Evolutionary conservation across 2,113 vertebrate species (phyloP).

Genomic region (Rallus limicola): DNA sequence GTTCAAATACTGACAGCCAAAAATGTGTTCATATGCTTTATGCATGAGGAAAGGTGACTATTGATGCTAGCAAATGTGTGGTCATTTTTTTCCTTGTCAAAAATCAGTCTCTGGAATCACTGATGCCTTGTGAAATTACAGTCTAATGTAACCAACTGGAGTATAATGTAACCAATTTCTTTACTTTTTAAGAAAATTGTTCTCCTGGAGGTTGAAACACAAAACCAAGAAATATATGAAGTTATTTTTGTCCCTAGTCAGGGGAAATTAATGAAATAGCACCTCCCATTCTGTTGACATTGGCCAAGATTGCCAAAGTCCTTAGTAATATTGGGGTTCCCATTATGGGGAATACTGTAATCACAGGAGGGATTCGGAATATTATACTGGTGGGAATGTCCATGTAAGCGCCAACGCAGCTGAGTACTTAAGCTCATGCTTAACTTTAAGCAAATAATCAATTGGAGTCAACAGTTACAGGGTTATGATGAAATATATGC

Average conservation of each 20-base stretch:
- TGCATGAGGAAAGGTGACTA: slow-evolving; percentile 32
- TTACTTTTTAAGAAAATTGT: slow-evolving; percentile 54
- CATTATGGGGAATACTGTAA: slow-evolving; percentile 17
- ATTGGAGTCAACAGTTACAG: background rate
- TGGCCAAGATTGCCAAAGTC: background rate
- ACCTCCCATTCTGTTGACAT: slow-evolving; percentile 58
- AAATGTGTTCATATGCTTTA: slow-evolving; percentile 9
- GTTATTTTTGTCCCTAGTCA: slow-evolving; percentile 57
- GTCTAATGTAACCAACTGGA: slow-evolving; percentile 25
- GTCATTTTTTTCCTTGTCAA: slow-evolving; percentile 53
- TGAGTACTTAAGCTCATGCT: background rate
- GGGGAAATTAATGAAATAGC: slow-evolving; percentile 67
- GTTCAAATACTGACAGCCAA: background rate
- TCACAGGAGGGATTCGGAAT: slow-evolving; percentile 33
- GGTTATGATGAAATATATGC: background rate
- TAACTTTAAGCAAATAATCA: slow-evolving; percentile 37
- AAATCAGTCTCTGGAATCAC: slow-evolving; percentile 50
- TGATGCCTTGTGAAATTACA: slow-evolving; percentile 56
- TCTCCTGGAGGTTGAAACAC: slow-evolving; percentile 62
- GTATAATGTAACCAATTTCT: slow-evolving; percentile 53
- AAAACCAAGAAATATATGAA: slow-evolving; percentile 35
- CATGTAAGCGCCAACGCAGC: background rate
- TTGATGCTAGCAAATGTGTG: slow-evolving; percentile 53
- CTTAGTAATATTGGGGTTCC: slow-evolving; percentile 50
- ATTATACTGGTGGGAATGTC: slow-evolving; percentile 57